Evolutionary conservation across 2,113 vertebrate genomes (phyloP), one percentile per base, ranked within the genome.

Genomic region (Epinephelus fuscoguttatus): DNA sequence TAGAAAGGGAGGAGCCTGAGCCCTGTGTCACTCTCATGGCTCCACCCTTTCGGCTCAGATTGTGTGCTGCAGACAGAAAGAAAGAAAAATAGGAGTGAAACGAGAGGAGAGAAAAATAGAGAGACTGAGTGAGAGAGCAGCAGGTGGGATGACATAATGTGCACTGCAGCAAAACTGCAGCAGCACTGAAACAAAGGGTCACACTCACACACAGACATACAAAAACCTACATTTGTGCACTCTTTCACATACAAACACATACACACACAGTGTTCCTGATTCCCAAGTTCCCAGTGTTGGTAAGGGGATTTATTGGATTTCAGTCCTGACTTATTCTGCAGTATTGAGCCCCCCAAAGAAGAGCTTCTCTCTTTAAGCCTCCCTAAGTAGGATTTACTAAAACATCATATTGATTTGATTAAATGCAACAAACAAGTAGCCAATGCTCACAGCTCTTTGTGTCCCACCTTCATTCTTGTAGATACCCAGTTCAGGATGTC

Each of bases 401-500:
- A 88, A 68, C 37, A 71, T 25, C 7, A 40, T 82, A 64, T 75
- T 47, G 30, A 67, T 82, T 82, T 75, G 18, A 62, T 73, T 69
- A 53, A 86, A 77, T 52, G 30, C 61, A 80, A 61, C 60, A 37
- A 79, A 19, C 45, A 83, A 52, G 23, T 47, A 30, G 45, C 15
- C 3, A 21, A 25, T 62, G 64, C 56, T 75, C 52, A 72, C 49
- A 68, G 45, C 61, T 45, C 50, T 53, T 8, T 53, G 6, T 86
- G 27, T 92, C 5, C 64, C 70, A 77, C 70, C 60, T 91, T 78
- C 66, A n/a, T 80, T 70, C 49, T 80, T 85, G 75, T 80, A 99
- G 98, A 99, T 92, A 99, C 98, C 94, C 98, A 99, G 90, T 99
- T 99, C 96, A 98, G 98, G 94, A 99, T 99, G 98, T 99, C 98